Evolutionary conservation across 2,888 invertebrate genomes (phyloP), one percentile per base, ranked within the genome.

Genomic region (Leptogaster cylindrica): DNA sequence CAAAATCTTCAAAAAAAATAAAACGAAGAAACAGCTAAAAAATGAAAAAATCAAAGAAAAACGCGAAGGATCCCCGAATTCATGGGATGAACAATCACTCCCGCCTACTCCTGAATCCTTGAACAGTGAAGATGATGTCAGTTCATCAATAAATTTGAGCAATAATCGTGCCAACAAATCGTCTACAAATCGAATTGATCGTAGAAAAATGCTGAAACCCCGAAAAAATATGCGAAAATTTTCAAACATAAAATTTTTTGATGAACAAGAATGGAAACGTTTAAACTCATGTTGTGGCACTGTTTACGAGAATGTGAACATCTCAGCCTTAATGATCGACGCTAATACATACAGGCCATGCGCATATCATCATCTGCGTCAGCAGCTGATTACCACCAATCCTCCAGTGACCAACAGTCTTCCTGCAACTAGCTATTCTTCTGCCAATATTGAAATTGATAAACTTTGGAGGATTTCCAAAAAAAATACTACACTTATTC

Each of bases 1-100:
- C 14, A 81, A 81, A 71, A 80, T 78, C 4, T 79, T 79, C 51
- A 82, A 82, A 61, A 82, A 82, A 72, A 77, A 76, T 66, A 83
- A 82, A 70, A 76, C 77, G 27, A 68, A 69, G 14, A 20, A 52
- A 31, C 71, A 73, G 16, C 71, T 73, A 48, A 71, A 50, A 51
- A 66, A 70, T 18, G 72, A 68, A 76, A n/a, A n/a, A n/a, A 14
- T n/a, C 3, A 76, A 75, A 64, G 76, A 75, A 23, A 74, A 67
- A 68, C 44, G 74, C 72, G 44, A 73, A 73, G 7, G 44, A 23
- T 44, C 68, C 6, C 18, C 58, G 8, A 51, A 69, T 14, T 44
- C 63, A 4, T 65, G 67, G 66, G 44, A 70, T 50, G 72, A 69
- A 25, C 72, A 75, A 66, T 73, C 74, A 3, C 68, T 74, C 25